phyloP scores from a whole-genome alignment of 2,113 vertebrate species.

The Chaenocephalus aceratus region DNA sequence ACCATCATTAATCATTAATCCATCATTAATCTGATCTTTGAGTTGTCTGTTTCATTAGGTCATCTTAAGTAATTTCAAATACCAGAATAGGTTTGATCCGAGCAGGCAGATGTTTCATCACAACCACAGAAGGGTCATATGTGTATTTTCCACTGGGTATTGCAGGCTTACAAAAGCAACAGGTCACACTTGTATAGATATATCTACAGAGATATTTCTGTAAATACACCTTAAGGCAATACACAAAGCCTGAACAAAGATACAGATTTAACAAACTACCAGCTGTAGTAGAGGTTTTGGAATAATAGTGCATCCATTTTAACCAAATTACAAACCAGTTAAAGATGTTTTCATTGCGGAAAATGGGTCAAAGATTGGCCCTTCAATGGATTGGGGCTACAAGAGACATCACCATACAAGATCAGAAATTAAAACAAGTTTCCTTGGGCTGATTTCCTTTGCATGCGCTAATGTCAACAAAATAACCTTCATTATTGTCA shows the following conservation, averaged over 20 bases:
- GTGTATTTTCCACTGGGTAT: not conserved
- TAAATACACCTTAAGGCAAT: not conserved
- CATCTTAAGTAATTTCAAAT: too few species aligned
- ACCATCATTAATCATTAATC: too few species aligned
- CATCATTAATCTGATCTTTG: too few species aligned
- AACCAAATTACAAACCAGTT: not conserved
- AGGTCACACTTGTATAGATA: not conserved
- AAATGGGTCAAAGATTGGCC: constrained; percentile 40
- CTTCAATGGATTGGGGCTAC: constrained; percentile 34
- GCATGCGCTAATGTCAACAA: constrained; percentile 41
- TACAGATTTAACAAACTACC: too few species aligned
- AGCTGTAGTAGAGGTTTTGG: too few species aligned
- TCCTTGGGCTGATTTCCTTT: constrained; percentile 32
- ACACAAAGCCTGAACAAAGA: not conserved
- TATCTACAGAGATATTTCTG: not conserved
- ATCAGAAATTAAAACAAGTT: constrained; percentile 51
- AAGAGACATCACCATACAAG: constrained; percentile 51
- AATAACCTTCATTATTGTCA: constrained; percentile 53
- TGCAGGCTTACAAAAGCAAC: not conserved
- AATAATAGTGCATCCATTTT: not conserved
- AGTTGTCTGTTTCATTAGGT: too few species aligned
- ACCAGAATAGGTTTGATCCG: not conserved
- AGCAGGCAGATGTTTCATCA: not conserved
- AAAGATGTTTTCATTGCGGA: not conserved
- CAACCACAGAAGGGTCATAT: not conserved